A percentile compares a stretch with the other conserved stretches of the same genome.
Evolutionary conservation across 2,888 invertebrate species (phyloP).

Genomic region (Leucophora obtusa): DNA sequence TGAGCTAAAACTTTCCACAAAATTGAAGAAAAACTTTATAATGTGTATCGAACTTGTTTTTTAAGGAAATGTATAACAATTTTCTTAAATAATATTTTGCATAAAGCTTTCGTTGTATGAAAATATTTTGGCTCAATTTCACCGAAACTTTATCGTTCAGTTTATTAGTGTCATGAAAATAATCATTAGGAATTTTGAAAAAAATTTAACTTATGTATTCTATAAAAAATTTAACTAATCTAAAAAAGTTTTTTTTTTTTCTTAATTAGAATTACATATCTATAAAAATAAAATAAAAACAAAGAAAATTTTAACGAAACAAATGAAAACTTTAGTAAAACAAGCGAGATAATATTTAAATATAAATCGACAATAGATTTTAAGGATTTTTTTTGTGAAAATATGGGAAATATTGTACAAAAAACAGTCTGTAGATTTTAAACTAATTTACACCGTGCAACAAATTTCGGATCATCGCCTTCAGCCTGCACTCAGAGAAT

Average conservation of each 20-base stretch:
- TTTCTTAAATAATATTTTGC: too few species aligned
- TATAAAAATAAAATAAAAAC: conserved; percentile 5
- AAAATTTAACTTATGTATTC: background rate
- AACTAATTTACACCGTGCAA: too few species aligned
- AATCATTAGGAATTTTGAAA: background rate
- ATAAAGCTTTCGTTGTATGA: too few species aligned
- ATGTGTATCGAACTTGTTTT: too few species aligned
- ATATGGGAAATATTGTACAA: background rate
- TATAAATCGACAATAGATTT: conserved; percentile 11
- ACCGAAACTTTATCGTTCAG: too few species aligned
- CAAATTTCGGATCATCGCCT: too few species aligned
- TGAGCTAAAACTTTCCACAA: too few species aligned
- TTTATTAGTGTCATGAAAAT: too few species aligned
- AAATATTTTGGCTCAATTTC: background rate
- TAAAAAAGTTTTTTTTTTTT: background rate
- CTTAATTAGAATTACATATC: background rate
- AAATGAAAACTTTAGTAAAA: background rate
- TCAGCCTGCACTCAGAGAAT: too few species aligned
- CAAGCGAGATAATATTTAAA: background rate
- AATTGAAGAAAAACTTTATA: too few species aligned
- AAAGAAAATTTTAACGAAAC: conserved; percentile 5
- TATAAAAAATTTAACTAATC: background rate
- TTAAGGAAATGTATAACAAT: too few species aligned
- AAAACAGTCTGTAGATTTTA: conserved; percentile 3
- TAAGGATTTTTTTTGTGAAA: conserved; percentile 16